Evolutionary conservation across 2,888 invertebrate genomes (phyloP), one percentile per base, ranked within the genome.

Genomic region (Poecilobothrus nobilitatus): DNA sequence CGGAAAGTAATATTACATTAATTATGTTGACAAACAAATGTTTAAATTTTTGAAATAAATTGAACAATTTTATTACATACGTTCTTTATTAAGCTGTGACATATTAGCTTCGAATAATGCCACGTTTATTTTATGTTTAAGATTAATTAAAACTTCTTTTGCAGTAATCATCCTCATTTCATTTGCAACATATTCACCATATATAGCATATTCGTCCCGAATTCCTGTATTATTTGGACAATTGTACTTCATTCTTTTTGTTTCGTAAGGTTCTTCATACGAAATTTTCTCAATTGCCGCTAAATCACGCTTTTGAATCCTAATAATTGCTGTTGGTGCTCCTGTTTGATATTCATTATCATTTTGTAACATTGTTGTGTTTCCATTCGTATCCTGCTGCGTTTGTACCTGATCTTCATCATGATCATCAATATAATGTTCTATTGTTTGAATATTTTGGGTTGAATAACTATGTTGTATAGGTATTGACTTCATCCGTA

Each of bases 111-210:
- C 86, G 77, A 85, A 86, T 73, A 86, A 84, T 15, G 84, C 84
- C 74, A 86, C 86, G 74, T 86, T 85, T 70, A 86, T 86, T 75
- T 86, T 86, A 74, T 86, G 86, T 74, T 86, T 86, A 0, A 86
- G 83, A 5, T 86, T 81, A 7, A 86, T 76, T 15, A 86, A 76
- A 70, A 86, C 84, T 73, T 86, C 86, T 65, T 86, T 83, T 22
- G 84, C 86, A 76, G 83, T 84, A 21, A 86, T 78, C 61, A 84
- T 84, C 8, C 87, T 79, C 73, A 86, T 78, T 75, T 86, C 86
- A 74, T 86, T 86, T 1, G 86, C 86, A 68, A 87, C 80, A 71
- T 86, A 86, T 78, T 87, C 87, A 9, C 87, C 86, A 67, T 86
- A 87, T 0, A 86, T 84, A 12, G 84, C 77, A 74, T 84, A 86